Evolutionary conservation across 2,888 invertebrate species (phyloP), one percentile per base, ranked within the genome.

Genomic region (Neoscelio sp.): DNA sequence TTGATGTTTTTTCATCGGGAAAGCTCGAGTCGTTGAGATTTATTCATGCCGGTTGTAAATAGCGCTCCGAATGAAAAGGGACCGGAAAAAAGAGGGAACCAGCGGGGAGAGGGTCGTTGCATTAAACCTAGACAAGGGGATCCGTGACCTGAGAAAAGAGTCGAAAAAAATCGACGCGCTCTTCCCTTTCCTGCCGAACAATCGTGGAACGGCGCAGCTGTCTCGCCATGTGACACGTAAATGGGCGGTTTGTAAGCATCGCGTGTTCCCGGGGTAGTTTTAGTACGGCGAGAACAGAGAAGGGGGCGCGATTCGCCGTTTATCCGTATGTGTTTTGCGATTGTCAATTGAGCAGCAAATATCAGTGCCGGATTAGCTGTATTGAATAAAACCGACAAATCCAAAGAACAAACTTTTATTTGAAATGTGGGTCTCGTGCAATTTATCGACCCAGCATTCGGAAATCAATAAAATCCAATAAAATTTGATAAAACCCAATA

Each of bases 81-180:
- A 67, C 18, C 15, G 44, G 20, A 42, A 40, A 65, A 38, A 17
- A 12, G 18, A 42, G 6, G 38, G 8, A 20, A 4, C 13, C 15
- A 7, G 8, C 6, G 42, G 35, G 8, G 12, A 6, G 18, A 18
- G 23, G 18, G 13, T 38, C 54, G 56, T 65, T 35, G 48, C 64
- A 74, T 40, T 54, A 54, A 56, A 17, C 38, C 56, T 65, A 74
- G 73, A 74, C 64, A 56, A 74, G 73, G 64, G 64, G 62, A 54
- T 73, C 48, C 64, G 54, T 71, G 62, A 71, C 62, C 62, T 54
- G 71, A 70, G 58, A 70, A 70, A 56, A 40, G 38, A 56, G 68
- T 28, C 33, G 48, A 42, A 26, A 20, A 23, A 33, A 68, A 54
- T 2, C 15, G n/a, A 28, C 44, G 44, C 7, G n/a, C 67, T 67